Base-by-base conservation (phyloP, 2,797 vertebrate genomes). In the Peromyscus eremicus region DNA sequence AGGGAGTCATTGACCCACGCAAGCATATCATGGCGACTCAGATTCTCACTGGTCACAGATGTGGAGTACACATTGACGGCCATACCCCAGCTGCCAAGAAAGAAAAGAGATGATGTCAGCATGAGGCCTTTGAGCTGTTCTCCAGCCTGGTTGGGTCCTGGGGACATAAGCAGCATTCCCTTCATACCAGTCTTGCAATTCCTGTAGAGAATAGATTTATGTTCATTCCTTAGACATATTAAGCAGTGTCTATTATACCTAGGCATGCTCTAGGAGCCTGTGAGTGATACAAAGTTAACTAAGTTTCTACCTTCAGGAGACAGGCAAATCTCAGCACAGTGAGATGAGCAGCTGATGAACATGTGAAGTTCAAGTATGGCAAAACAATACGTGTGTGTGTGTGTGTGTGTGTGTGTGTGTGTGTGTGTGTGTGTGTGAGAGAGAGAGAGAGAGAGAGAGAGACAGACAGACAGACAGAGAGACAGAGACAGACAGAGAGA, bases 31-130 rank as follows among this genome's bases (percentile, higher is more conserved):
- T 99, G 99, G 84, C 99, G 99, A 98, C 99, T 99, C 98, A 99
- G 98, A 98, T 99, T 99, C 98, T 99, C 99, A 93, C 99, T 99
- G 97, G 99, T 99, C 99, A 99, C 99, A 19, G 99, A 99, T 2
- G 99, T 99, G 97, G 99, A 99, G 98, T 99, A 99, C 98, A 99
- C 99, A 99, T 99, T 99, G 98, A 99, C 99, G 97, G 99, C 99
- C 99, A 99, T 99, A 98, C 99, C 99, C 99, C 99, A 99, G 98
- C 99, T 99, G 96, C 49, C 94, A 96, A 95, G 96, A 95, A 0
- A 34, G 79, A 21, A 21, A 83, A 84, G 46, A 83, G 37, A 68
- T 5, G 3, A 57, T 4, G 75, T 98, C 90, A 96, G 57, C 14
- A 2, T 0, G 25, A 29, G 73, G 52, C 9, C 21, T 52, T 55